Evolutionary conservation across 2,113 vertebrate genomes (phyloP).

Genomic region (Prunella fulvescens): DNA sequence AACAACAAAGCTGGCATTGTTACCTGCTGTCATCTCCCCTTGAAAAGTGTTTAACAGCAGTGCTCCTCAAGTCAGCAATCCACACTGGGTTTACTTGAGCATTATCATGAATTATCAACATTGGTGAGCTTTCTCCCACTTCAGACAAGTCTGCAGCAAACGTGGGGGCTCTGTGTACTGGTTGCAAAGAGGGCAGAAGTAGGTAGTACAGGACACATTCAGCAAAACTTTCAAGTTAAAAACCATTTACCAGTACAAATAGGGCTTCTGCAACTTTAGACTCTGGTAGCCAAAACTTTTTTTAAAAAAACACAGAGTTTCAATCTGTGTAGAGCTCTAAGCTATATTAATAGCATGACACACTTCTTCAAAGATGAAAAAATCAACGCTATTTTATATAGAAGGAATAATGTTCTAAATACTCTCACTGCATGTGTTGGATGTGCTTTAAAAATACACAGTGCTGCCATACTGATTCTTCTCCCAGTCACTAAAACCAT

Average conservation of each 20-base stretch:
- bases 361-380: not conserved
- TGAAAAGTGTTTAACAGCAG: not conserved
- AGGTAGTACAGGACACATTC: not conserved
- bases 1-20: not conserved
- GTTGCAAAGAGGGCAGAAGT: not conserved
- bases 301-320: not conserved
- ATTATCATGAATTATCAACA: not conserved
- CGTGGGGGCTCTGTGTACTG: rapidly evolving
- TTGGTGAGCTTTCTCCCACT: not conserved
- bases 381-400: not conserved
- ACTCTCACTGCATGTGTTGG: not conserved
- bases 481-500: not conserved
- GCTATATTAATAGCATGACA: not conserved
- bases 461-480: not conserved
- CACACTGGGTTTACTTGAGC: not conserved
- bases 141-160: not conserved
- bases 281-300: not conserved
- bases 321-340: not conserved
- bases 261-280: not conserved
- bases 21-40: no score
- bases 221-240: not conserved
- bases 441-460: not conserved
- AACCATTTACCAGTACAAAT: not conserved
- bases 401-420: not conserved
- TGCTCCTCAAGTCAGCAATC: not conserved